Evolutionary conservation across 1,140 invertebrate genomes (phyloP), one percentile per base, ranked within the genome.

Genomic region (Drosophila eugracilis): DNA sequence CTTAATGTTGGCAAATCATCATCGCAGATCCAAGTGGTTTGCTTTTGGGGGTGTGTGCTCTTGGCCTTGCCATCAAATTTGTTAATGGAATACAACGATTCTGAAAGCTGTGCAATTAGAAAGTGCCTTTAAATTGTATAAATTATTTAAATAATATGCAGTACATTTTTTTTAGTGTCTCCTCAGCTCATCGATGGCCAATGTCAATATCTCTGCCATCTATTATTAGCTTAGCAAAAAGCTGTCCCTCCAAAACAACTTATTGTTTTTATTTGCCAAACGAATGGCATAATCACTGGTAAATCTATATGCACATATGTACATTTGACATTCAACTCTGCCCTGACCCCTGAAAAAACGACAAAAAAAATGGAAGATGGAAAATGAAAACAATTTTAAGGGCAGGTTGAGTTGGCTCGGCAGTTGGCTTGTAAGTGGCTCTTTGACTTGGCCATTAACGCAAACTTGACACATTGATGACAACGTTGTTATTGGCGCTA

Each of bases 401-500:
- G 48, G 65, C 72, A 67, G 45, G 37, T 48, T 34, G 26, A 24
- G 17, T 32, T 54, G 54, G 21, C 42, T 34, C n/a, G 21, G 55
- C 24, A 54, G 55, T 21, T 49, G 71, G 30, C 54, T 44, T 49
- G 54, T 30, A 75, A 86, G 63, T 81, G 77, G 77, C 52, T 41
- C 70, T 70, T 66, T 62, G 77, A 86, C 73, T 86, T 52, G 67
- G 73, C 76, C 62, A 86, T 85, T 85, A 85, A 80, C 77, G 65
- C 62, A 70, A 70, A 77, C 81, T 80, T 85, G 81, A 86, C 77
- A 86, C 74, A 77, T 84, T 62, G 79, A 62, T 57, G 55, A 57
- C 58, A 58, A 50, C 19, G 69, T 44, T 39, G 28, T 72, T 75
- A 42, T 63, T 63, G 58, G 34, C 24, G 58, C 24, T 59, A 30